Conservation (phyloP, 2,888 invertebrate genomes). For the Scaptomyza flava region DNA sequence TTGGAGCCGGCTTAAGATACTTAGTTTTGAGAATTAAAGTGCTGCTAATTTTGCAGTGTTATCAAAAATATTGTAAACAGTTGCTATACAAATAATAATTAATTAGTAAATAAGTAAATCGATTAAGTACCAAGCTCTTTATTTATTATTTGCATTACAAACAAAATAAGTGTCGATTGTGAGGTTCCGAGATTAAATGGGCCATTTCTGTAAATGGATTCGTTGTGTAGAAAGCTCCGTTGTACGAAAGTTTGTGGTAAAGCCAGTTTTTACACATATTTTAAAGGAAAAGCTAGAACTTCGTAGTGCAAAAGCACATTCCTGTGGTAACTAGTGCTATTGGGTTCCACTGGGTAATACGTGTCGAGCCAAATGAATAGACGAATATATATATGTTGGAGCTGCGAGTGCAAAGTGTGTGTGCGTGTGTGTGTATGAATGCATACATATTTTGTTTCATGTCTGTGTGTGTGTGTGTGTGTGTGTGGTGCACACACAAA, state of each 20-base stretch:
- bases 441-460: conserved; percentile 2
- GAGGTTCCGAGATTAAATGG: too few species aligned
- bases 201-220: too few species aligned
- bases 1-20: conserved; percentile 9
- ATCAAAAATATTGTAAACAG: too few species aligned
- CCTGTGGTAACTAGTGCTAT: conserved; percentile 3
- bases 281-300: neutral
- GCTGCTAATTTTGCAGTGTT: too few species aligned
- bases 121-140: too few species aligned
- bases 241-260: too few species aligned
- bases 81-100: too few species aligned
- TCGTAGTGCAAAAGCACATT: neutral
- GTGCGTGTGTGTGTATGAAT: conserved; percentile 18
- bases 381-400: conserved; percentile 58
- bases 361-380: conserved; percentile 75
- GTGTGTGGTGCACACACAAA: conserved; percentile 57
- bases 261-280: neutral
- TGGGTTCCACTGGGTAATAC: conserved; percentile 42
- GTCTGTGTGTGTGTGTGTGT: conserved; percentile 37
- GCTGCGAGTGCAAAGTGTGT: conserved; percentile 28
- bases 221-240: too few species aligned
- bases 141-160: too few species aligned
- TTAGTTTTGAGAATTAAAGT: neutral
- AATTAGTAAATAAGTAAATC: too few species aligned
- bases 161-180: too few species aligned